Percentiles rank a stretch among this genome's conserved stretches.
phyloP scores from a whole-genome alignment of 2,888 invertebrate species.

The Drosophila nigricruria region DNA sequence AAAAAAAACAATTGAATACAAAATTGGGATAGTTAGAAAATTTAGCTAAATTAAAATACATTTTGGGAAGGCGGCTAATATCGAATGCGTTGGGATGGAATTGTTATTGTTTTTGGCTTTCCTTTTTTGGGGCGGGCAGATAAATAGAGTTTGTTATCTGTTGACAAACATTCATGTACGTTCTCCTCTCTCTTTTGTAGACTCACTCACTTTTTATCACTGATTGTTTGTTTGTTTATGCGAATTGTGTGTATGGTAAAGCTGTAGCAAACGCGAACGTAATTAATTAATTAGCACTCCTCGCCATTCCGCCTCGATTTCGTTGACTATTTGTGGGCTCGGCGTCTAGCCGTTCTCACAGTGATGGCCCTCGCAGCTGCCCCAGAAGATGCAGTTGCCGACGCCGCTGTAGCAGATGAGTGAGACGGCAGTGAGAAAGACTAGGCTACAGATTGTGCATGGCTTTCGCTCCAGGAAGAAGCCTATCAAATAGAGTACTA shows the following conservation, averaged over 20 bases:
- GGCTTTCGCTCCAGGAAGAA: slow-evolving; percentile 99
- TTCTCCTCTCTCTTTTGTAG: slow-evolving; percentile 41
- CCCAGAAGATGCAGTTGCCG: slow-evolving; percentile 97
- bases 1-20: slow-evolving; percentile 18
- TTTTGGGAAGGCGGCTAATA: slow-evolving; percentile 19
- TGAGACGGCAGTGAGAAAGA: slow-evolving; percentile 96
- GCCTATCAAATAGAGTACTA: slow-evolving; percentile 97
- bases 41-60: slow-evolving; percentile 46
- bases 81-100: slow-evolving; percentile 47
- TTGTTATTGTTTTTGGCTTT: slow-evolving; percentile 19
- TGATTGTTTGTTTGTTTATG: slow-evolving; percentile 46
- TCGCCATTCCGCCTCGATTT: slow-evolving; percentile 21
- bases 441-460: slow-evolving; percentile 98
- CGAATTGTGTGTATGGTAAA: slow-evolving; percentile 57
- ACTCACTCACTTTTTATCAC: slow-evolving; percentile 74
- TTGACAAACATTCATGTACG: slow-evolving; percentile 20
- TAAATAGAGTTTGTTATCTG: slow-evolving; percentile 7
- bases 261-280: slow-evolving; percentile 57
- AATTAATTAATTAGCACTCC: slow-evolving; percentile 42
- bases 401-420: slow-evolving; percentile 98
- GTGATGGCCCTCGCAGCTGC: slow-evolving; percentile 90
- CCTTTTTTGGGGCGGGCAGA: slow-evolving; percentile 22
- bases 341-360: slow-evolving; percentile 86
- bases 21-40: slow-evolving; percentile 7
- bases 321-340: slow-evolving; percentile 38